Base-by-base conservation (phyloP, 2,888 invertebrate genomes). In the Pseudococcus longispinus region DNA sequence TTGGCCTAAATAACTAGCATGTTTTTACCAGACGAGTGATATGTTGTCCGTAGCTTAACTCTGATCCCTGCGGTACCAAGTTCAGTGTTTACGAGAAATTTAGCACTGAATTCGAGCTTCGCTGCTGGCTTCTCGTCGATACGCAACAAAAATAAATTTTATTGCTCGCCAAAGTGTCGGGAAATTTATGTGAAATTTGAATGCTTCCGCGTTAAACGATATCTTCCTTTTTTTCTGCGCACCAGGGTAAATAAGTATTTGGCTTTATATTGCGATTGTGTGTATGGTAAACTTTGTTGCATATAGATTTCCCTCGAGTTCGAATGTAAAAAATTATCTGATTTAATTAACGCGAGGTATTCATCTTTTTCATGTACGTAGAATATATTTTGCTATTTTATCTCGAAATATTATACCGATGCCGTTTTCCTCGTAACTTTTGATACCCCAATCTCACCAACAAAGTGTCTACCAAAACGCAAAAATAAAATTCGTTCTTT, bases 1-100 rank as follows among this genome's bases (percentile, higher is more conserved):
- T 80, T 80, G 77, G 77, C 77, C 77, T 80, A 80, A 80, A 80
- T 80, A 74, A 74, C 74, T 74, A 80, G 77, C 77, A 42, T 80
- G 77, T 80, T 70, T 70, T 80, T 80, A 42, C 77, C 20, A 80
- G 42, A 80, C 77, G 77, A 80, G 77, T 80, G 77, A 80, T 80
- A 80, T 80, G 77, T 80, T 80, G 77, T 80, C 77, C 77, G 77
- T 42, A 42, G 32, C 77, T 80, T 80, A 80, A 80, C 77, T 42
- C 37, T 80, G 77, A 80, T 80, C 77, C 77, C 77, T 80, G 77
- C 15, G 77, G 77, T 80, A 42, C 77, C 9, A 42, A 80, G 74
- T 74, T 74, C 37, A 42, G 15, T n/a, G 77, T 80, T 80, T 80
- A 42, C 42, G 32, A 42, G 77, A 42, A 80, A 80, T 80, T 80